Evolutionary conservation across 2,113 vertebrate species (phyloP).

Genomic region (Phrynosoma blainvillii): DNA sequence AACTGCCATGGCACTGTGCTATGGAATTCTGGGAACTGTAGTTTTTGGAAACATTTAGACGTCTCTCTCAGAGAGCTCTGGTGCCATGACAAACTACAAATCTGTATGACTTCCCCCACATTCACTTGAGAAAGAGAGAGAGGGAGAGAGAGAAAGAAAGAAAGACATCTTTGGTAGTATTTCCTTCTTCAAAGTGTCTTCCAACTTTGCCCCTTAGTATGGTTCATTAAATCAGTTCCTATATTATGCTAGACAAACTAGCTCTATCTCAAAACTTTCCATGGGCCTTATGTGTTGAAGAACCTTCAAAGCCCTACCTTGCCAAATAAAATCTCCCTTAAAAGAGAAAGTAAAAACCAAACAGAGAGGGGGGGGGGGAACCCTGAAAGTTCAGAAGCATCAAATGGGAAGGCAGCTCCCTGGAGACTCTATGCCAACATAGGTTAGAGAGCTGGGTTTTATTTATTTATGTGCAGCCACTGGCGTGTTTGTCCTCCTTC

Average conservation of each 20-base stretch:
- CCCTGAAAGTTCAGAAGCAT: neutral
- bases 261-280: neutral
- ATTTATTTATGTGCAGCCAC: slow-evolving; percentile 6
- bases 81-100: neutral
- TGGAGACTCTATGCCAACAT: slow-evolving; percentile 4
- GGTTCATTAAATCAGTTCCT: too few relatives aligned
- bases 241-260: neutral
- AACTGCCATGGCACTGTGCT: too few relatives aligned
- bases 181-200: neutral
- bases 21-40: too few relatives aligned
- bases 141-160: neutral
- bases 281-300: neutral
- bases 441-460: neutral
- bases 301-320: neutral
- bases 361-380: neutral
- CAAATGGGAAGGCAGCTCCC: neutral
- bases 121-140: neutral
- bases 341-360: neutral
- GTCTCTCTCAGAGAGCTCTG: too few relatives aligned
- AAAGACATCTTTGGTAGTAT: neutral
- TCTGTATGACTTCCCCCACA: too few relatives aligned
- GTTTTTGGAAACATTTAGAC: too few relatives aligned
- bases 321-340: neutral
- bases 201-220: too few relatives aligned
- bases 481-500: neutral